Evolutionary conservation across 2,888 invertebrate species (phyloP).

Genomic region (Eremobia ochroleuca): DNA sequence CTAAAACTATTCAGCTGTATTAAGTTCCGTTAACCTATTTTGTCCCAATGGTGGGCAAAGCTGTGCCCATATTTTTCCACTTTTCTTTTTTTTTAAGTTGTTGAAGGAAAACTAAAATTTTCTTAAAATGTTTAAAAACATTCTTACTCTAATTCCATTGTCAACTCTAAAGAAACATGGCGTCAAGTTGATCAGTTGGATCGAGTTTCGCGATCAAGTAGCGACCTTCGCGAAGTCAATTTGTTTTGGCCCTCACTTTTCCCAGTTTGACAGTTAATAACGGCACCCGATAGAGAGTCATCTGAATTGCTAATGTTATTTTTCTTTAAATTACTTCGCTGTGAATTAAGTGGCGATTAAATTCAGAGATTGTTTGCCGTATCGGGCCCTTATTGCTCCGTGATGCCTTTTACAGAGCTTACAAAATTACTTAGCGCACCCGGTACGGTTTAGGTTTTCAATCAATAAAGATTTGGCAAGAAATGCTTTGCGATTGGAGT

Average conservation of each 20-base stretch:
- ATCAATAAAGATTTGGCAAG: slow-evolving; percentile 43
- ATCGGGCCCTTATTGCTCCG: slow-evolving; percentile 77
- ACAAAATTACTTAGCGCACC: slow-evolving; percentile 49
- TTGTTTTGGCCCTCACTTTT: slow-evolving; percentile 79
- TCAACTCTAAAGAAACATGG: slow-evolving; percentile 70
- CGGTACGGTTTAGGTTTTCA: slow-evolving; percentile 41
- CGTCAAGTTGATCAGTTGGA: slow-evolving; percentile 77
- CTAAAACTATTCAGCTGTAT: too few species aligned
- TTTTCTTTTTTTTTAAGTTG: too few species aligned
- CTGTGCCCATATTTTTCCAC: too few species aligned
- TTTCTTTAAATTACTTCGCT: slow-evolving; percentile 89
- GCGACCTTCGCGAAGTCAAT: slow-evolving; percentile 84
- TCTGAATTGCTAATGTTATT: slow-evolving; percentile 91
- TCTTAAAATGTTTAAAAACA: not conserved
- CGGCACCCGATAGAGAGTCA: slow-evolving; percentile 82
- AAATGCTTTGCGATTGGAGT: slow-evolving; percentile 9
- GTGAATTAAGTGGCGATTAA: slow-evolving; percentile 86
- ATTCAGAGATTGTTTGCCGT: slow-evolving; percentile 85
- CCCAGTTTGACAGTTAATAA: slow-evolving; percentile 89
- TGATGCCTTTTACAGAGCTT: slow-evolving; percentile 65
- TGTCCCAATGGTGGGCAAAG: too few species aligned
- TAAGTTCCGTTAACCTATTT: too few species aligned
- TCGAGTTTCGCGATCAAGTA: slow-evolving; percentile 75
- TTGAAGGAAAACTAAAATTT: too few species aligned
- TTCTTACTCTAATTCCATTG: not conserved